These are phyloP conservation scores for Kradibia gibbosae DNA, from an alignment of 1,140 invertebrate species.

Conservation along the genomic window DNA sequence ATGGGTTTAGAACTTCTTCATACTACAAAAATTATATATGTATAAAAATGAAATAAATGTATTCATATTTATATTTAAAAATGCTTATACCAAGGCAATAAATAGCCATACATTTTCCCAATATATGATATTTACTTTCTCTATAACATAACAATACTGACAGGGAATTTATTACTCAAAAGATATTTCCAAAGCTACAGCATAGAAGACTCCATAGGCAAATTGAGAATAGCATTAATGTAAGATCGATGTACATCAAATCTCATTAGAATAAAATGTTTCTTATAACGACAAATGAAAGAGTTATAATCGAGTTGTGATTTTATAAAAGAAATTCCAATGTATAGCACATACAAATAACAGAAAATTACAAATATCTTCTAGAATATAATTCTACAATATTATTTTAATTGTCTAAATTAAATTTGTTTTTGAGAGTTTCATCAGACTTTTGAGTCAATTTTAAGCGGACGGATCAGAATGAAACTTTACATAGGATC, in stretches of 20 bases:
- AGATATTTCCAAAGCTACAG: not conserved
- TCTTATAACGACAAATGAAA: not conserved
- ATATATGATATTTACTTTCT: not conserved
- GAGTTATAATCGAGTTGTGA: too few species aligned
- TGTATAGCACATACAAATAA: not conserved
- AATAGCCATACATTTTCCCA: not conserved
- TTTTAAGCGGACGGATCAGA: not conserved
- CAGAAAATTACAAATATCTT: not conserved
- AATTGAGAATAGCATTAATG: not conserved
- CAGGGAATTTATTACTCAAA: not conserved
- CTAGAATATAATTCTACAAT: not conserved
- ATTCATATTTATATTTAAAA: conserved; percentile 10
- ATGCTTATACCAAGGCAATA: conserved; percentile 7
- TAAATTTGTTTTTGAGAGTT: not conserved
- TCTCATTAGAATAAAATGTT: not conserved
- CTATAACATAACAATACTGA: conserved; percentile 28
- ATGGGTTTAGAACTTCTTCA: not conserved
- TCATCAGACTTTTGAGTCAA: not conserved
- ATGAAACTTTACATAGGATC: not conserved
- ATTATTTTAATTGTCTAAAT: not conserved
- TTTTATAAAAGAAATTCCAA: not conserved
- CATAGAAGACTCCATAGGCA: not conserved
- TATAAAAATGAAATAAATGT: not conserved
- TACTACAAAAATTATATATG: not conserved
- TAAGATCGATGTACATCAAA: not conserved